phyloP scores from a whole-genome alignment of 1,140 invertebrate genomes.

The Philotrypesis tridentata region DNA sequence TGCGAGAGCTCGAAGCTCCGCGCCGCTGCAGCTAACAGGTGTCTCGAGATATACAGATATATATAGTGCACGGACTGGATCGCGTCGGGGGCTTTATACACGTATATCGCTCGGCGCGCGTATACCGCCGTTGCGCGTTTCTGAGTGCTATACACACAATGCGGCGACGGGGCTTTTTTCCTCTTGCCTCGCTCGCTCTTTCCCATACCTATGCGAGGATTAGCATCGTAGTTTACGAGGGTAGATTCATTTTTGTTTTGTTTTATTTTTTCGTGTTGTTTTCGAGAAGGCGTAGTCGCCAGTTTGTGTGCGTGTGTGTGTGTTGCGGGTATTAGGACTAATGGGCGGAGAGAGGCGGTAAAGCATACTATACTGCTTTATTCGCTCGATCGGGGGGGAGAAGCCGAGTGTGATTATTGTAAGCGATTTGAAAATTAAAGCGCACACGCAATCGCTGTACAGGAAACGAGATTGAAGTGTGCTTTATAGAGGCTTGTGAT shows the following conservation, averaged over 20 bases:
- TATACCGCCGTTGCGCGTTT: neutral
- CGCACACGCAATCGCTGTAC: neutral
- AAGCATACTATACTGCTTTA: too few relatives aligned
- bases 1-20: neutral
- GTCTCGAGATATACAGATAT: conserved; percentile 71
- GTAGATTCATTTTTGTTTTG: too few relatives aligned
- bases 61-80: conserved; percentile 44
- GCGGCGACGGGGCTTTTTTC: too few relatives aligned
- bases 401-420: neutral
- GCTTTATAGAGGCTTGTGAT: neutral
- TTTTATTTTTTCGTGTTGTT: too few relatives aligned
- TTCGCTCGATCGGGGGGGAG: too few relatives aligned
- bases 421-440: neutral
- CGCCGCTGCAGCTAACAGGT: conserved; percentile 66
- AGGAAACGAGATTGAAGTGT: neutral
- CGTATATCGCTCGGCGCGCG: neutral
- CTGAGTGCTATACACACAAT: too few relatives aligned
- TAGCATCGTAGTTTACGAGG: too few relatives aligned
- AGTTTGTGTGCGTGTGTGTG: too few relatives aligned
- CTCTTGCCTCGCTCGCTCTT: too few relatives aligned
- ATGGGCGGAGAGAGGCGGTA: neutral
- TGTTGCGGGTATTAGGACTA: too few relatives aligned
- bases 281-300: too few relatives aligned
- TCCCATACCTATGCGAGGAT: too few relatives aligned
- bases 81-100: neutral